Percentiles rank a stretch among this genome's conserved stretches.
Evolutionary conservation across 2,888 invertebrate genomes (phyloP).

Genomic region (Noctua fimbriata): DNA sequence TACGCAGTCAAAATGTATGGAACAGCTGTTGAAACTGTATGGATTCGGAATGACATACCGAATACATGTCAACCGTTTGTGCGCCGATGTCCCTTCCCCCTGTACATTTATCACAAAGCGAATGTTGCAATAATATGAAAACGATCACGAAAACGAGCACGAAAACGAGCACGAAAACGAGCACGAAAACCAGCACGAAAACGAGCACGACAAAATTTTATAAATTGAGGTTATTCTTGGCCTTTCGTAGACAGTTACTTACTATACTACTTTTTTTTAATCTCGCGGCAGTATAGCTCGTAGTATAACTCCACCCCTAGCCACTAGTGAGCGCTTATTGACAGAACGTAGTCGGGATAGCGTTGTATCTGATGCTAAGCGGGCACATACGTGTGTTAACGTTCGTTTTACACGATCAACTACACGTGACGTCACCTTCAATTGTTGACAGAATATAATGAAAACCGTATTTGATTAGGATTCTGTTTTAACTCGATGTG

Average conservation of each 20-base stretch:
- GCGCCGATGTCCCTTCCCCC: too few species aligned
- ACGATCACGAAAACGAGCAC: background rate
- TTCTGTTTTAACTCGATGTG: background rate
- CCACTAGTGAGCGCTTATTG: conserved; percentile 37
- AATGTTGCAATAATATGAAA: background rate
- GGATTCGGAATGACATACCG: too few species aligned
- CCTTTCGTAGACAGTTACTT: background rate
- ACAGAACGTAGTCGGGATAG: conserved; percentile 31
- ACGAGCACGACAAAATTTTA: background rate
- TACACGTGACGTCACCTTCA: conserved; percentile 25
- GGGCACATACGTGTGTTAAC: conserved; percentile 15
- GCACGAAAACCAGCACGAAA: too few species aligned
- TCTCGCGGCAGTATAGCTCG: background rate
- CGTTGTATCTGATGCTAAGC: conserved; percentile 33
- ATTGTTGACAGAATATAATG: conserved; percentile 24
- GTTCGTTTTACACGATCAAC: conserved; percentile 34
- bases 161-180: background rate
- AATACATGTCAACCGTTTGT: too few species aligned
- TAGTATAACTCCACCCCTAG: background rate
- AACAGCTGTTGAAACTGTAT: too few species aligned
- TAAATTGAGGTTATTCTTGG: background rate
- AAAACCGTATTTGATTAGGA: conserved; percentile 7
- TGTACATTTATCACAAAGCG: too few species aligned
- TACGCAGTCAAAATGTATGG: too few species aligned
- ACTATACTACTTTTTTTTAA: background rate